Conservation (phyloP, 2,797 vertebrate species). For the Melanotaenia maccullochi region DNA sequence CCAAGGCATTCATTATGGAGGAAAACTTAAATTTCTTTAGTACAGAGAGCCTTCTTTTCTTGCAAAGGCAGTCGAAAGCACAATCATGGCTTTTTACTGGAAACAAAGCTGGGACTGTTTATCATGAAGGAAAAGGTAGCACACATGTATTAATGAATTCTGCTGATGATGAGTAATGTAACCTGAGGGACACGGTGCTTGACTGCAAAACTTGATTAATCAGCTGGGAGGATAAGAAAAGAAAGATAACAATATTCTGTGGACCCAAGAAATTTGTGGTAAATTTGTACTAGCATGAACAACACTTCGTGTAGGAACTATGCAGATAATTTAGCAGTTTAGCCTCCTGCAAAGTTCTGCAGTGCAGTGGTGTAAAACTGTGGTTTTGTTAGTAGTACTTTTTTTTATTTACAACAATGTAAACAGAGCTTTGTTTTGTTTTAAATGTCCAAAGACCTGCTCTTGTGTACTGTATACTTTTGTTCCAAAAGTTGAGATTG, state of each 20-base stretch:
- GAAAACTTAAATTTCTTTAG: too few species aligned
- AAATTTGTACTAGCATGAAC: slow-evolving; percentile 1
- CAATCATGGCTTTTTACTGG: background rate
- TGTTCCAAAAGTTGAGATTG: background rate
- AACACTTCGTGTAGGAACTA: slow-evolving; percentile 7
- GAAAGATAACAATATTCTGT: slow-evolving; percentile 18
- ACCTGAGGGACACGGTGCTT: background rate
- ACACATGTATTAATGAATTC: background rate
- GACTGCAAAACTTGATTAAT: slow-evolving; percentile 11
- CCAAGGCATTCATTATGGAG: background rate
- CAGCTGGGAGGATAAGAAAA: slow-evolving; percentile 8
- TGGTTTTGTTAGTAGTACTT: background rate
- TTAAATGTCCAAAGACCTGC: background rate
- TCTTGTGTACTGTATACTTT: background rate
- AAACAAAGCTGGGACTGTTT: background rate
- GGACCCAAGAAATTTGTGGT: slow-evolving; percentile 16
- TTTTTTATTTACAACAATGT: background rate
- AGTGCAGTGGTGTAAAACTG: background rate
- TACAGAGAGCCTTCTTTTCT: background rate
- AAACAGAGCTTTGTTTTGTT: background rate
- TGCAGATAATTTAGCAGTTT: slow-evolving; percentile 22
- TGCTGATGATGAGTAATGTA: slow-evolving; percentile 2
- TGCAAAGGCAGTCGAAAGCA: background rate
- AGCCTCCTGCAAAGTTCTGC: slow-evolving; percentile 5
- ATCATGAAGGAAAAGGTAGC: background rate